Evolutionary conservation across 1,140 invertebrate genomes (phyloP).

Genomic region (Hestina assimilis): DNA sequence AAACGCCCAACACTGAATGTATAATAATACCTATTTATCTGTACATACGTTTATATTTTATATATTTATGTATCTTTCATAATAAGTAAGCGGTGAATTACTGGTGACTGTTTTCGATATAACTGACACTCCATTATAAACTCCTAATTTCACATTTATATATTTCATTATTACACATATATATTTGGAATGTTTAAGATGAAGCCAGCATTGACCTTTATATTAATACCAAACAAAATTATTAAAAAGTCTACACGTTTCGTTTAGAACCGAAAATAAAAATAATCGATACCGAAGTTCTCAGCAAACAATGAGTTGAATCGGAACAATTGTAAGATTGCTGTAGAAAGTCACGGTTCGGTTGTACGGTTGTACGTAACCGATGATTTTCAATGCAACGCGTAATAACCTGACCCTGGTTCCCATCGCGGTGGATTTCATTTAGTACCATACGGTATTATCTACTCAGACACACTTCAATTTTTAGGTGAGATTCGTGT

Average conservation of each 20-base stretch:
- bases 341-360: conserved; percentile 46
- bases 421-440: conserved; percentile 9
- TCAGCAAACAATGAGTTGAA: conserved; percentile 47
- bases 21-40: conserved; percentile 44
- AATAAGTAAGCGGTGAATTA: no score
- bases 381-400: conserved; percentile 63
- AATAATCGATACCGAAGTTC: conserved; percentile 28
- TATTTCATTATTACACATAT: no score
- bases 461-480: conserved; percentile 16
- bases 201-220: no score
- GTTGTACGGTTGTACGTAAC: conserved; percentile 37
- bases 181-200: no score
- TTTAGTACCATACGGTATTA: conserved; percentile 21
- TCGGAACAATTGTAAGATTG: conserved; percentile 48
- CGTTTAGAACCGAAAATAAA: conserved; percentile 6
- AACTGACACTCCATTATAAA: no score
- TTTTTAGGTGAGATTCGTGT: conserved; percentile 14
- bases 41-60: conserved; percentile 9
- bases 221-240: background rate
- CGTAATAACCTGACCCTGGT: conserved; percentile 39
- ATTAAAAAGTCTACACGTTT: background rate
- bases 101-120: no score
- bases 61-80: background rate
- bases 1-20: conserved; percentile 28
- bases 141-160: no score